Evolutionary conservation across 2,797 vertebrate species (phyloP).

Genomic region (Acestrorhynchus altus): DNA sequence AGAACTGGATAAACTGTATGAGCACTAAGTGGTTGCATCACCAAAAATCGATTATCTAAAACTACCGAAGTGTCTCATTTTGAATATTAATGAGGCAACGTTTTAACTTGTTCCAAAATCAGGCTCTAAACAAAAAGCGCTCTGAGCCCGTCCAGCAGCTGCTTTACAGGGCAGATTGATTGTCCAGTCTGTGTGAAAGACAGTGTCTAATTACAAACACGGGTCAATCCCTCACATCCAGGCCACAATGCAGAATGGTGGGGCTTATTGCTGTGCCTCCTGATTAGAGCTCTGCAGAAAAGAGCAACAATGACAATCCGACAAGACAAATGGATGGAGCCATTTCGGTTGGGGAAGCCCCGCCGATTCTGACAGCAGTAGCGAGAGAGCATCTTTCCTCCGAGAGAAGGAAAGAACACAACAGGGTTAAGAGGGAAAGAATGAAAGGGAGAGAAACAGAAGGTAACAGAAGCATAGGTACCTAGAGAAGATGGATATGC

Average conservation of each 20-base stretch:
- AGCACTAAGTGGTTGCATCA: too few relatives aligned
- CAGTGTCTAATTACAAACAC: constrained; percentile 38
- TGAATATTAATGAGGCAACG: too few relatives aligned
- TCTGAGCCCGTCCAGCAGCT: not conserved
- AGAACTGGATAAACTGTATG: too few relatives aligned
- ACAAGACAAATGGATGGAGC: constrained; percentile 41
- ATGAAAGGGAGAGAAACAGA: constrained; percentile 36
- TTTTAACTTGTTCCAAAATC: too few relatives aligned
- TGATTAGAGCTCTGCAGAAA: constrained; percentile 43
- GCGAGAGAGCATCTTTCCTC: constrained; percentile 42
- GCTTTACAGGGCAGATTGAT: constrained; percentile 39
- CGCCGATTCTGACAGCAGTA: constrained; percentile 52
- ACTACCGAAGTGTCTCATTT: too few relatives aligned
- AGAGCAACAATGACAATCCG: constrained; percentile 37
- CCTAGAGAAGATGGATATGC: constrained; percentile 83
- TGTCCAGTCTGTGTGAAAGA: constrained; percentile 55
- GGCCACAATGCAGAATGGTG: constrained; percentile 53
- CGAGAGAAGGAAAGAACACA: constrained; percentile 50
- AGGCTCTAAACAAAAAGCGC: too few relatives aligned
- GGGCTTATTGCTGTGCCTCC: constrained; percentile 49
- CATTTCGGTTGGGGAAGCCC: constrained; percentile 48
- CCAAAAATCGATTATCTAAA: too few relatives aligned
- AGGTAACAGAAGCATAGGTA: constrained; percentile 61
- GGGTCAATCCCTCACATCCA: constrained; percentile 49
- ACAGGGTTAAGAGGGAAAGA: constrained; percentile 25